These are phyloP conservation scores for Botrylloides violaceus DNA, from an alignment of 23 tunicate species.

Conservation along the genomic window DNA sequence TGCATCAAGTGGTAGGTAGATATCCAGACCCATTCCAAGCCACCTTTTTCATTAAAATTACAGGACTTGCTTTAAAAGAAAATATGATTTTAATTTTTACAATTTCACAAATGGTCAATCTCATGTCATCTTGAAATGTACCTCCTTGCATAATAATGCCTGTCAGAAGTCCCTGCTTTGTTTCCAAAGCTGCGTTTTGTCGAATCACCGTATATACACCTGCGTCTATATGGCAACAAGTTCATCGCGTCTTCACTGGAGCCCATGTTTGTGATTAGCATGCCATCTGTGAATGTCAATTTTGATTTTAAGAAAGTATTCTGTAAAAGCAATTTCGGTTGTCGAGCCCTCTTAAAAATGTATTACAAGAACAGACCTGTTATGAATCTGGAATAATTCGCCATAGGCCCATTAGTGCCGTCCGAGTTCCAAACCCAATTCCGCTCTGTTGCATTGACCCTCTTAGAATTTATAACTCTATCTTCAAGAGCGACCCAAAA, in stretches of 20 bases:
- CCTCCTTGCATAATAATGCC: constrained; percentile 57
- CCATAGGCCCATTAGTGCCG: constrained; percentile 22
- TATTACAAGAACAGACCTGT: constrained; percentile 14
- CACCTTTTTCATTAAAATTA: constrained; percentile 24
- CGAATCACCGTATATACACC: constrained; percentile 69
- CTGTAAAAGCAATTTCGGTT: too few species aligned
- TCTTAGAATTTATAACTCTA: not conserved
- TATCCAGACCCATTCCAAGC: constrained; percentile 59
- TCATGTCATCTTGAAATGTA: not conserved
- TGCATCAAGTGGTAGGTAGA: constrained; percentile 64
- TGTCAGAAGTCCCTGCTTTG: constrained; percentile 20
- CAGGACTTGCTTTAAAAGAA: constrained; percentile 53
- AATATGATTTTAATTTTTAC: not conserved
- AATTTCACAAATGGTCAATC: not conserved
- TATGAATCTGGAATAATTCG: constrained; percentile 19
- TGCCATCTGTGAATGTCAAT: too few species aligned
- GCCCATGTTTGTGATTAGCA: constrained; percentile 36
- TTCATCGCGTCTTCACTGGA: not conserved
- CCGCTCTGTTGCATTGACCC: constrained; percentile 26
- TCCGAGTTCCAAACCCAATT: constrained; percentile 53
- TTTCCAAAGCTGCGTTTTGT: constrained; percentile 18
- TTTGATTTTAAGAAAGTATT: too few species aligned
- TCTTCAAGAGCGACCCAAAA: constrained; percentile 55
- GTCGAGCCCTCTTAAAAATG: too few species aligned
- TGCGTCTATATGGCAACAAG: constrained; percentile 23